Evolutionary conservation across 2,797 vertebrate species (phyloP).

Genomic region (Arrhamphus sclerolepis): DNA sequence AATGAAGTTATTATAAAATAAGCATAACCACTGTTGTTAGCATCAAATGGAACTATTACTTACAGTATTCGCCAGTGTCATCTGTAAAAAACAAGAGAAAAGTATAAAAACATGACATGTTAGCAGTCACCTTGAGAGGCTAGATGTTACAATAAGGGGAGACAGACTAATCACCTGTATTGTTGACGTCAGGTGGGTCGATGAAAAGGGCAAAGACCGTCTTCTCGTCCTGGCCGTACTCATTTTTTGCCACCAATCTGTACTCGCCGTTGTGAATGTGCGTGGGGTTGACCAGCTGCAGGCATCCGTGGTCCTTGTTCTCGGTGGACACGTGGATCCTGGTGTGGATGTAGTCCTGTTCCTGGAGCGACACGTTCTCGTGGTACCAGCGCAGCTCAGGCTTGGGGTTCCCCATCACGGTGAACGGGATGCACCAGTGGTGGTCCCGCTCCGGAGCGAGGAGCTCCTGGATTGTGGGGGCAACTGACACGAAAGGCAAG

Average conservation of each 20-base stretch:
- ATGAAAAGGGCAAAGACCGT: constrained; percentile 91
- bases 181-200: constrained; percentile 82
- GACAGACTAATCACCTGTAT: constrained; percentile 41
- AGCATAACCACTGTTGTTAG: background rate
- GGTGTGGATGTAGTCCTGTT: constrained; percentile 91
- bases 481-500: constrained; percentile 82
- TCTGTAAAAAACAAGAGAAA: constrained; percentile 50
- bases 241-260: constrained; percentile 89
- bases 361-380: constrained; percentile 82
- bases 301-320: constrained; percentile 94
- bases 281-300: constrained; percentile 94
- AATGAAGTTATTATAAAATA: background rate
- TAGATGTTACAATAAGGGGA: background rate
- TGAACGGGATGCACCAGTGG: constrained; percentile 99
- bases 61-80: constrained; percentile 54
- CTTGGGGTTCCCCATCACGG: constrained; percentile 93
- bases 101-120: constrained; percentile 12
- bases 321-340: constrained; percentile 87
- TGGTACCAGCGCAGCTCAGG: constrained; percentile 93
- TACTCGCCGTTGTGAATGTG: constrained; percentile 96
- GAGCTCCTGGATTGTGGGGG: constrained; percentile 92
- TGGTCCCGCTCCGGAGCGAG: constrained; percentile 87
- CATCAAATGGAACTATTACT: constrained; percentile 39
- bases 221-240: constrained; percentile 88
- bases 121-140: constrained; percentile 2